These are phyloP conservation scores for Styela clava DNA, from an alignment of 23 tunicate genomes.

Conservation along the genomic window DNA sequence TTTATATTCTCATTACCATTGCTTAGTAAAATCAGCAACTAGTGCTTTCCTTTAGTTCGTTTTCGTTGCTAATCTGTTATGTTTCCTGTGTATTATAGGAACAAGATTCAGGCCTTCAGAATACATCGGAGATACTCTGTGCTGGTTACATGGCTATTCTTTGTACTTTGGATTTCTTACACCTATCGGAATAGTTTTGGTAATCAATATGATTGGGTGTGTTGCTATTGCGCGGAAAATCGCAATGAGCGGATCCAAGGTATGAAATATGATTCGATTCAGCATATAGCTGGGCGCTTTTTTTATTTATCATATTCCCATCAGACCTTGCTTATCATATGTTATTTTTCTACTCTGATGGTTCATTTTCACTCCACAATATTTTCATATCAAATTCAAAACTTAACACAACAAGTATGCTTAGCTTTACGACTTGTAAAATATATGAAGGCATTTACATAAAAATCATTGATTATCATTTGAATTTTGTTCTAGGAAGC, in stretches of 20 bases:
- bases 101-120: conserved; percentile 10
- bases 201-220: background rate
- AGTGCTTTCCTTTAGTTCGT: too few relatives aligned
- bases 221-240: background rate
- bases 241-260: background rate
- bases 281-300: too few relatives aligned
- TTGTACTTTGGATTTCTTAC: conserved; percentile 9
- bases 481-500: background rate
- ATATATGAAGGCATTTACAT: background rate
- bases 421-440: too few relatives aligned
- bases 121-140: conserved; percentile 3
- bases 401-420: background rate
- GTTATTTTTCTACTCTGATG: too few relatives aligned
- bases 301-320: too few relatives aligned
- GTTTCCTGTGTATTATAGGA: background rate
- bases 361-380: too few relatives aligned
- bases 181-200: background rate
- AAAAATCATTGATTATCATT: background rate
- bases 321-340: too few relatives aligned
- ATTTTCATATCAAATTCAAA: background rate
- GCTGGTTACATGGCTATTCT: conserved; percentile 13
- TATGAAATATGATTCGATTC: background rate
- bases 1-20: too few relatives aligned
- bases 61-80: too few relatives aligned
- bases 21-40: too few relatives aligned